Evolutionary conservation across 1,140 invertebrate genomes (phyloP), one percentile per base, ranked within the genome.

Genomic region (Mamestra configurata): DNA sequence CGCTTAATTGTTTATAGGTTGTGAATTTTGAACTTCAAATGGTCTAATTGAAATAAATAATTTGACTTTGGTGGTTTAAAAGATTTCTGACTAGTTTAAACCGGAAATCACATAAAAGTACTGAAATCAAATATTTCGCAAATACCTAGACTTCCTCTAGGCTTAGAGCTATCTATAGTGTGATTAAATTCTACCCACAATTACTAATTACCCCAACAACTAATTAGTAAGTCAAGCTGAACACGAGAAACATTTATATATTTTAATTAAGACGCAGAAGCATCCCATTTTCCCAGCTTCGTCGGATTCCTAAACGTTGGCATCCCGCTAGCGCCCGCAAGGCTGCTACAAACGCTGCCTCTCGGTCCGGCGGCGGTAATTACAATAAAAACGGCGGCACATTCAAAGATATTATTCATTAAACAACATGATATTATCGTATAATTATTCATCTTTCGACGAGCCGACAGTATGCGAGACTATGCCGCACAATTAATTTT

Each of bases 371-470:
- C 68, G 3, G 0, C 8, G 5, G 24, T 53, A 71, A 71, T 71
- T 49, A 71, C 46, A 71, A 71, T 53, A 71, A 71, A 71, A 71
- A 71, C 43, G 68, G 27, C 68, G 68, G 68, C 43, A 53, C 4
- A 35, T 24, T 49, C 46, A 71, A 71, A 71, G 68, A 71, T 71
- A 71, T 71, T 46, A 15, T 49, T 46, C 37, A 68, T 68, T 46
- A 46, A 68, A 43, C 64, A 68, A 68, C 40, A 22, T 37, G 59
- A 61, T 68, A 68, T 68, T 68, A 46, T 68, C 64, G 64, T 24
- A 53, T 71, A 53, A 49, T 71, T 53, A 71, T 71, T 71, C 68
- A 71, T 71, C n/a, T 71, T 35, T 71, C n/a, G 46, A 53, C 68
- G 20, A 71, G 68, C 68, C 68, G 68, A n/a, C 68, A 31, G 53